A percentile compares a stretch with the other conserved stretches of the same genome.
Conservation (phyloP, 2,888 invertebrate species). For the Catotricha subobsoleta region DNA sequence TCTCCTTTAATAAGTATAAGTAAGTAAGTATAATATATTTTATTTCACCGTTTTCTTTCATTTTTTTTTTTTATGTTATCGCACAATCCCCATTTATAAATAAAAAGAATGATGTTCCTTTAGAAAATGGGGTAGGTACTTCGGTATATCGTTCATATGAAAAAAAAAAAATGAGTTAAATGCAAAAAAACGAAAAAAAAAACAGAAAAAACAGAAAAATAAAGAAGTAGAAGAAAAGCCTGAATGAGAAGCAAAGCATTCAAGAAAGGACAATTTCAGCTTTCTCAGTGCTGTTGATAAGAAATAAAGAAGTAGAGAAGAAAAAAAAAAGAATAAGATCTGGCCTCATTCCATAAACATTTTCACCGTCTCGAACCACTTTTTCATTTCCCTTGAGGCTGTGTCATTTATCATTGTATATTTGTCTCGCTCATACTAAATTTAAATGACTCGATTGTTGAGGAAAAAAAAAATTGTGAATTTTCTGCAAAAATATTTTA, state of each 20-base stretch:
- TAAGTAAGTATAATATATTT: too few relatives aligned
- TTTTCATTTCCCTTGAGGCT: conserved; percentile 6
- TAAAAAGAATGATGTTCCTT: not conserved
- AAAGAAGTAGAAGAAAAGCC: not conserved
- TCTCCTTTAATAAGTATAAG: not conserved
- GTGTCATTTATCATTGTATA: conserved; percentile 9
- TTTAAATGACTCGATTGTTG: conserved; percentile 6
- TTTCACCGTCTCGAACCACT: conserved; percentile 2
- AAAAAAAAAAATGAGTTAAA: conserved; percentile 5
- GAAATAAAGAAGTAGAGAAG: conserved; percentile 2
- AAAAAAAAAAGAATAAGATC: conserved; percentile 1
- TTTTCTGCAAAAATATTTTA: conserved; percentile 4
- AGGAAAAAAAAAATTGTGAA: conserved; percentile 3
- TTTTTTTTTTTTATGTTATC: not conserved
- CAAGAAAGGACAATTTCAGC: conserved; percentile 4
- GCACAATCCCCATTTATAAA: not conserved
- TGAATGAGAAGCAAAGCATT: not conserved
- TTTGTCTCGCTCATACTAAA: conserved; percentile 4
- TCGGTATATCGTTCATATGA: too few relatives aligned
- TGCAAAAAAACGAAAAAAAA: not conserved
- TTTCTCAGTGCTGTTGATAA: conserved; percentile 6
- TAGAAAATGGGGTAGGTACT: not conserved
- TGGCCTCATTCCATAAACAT: conserved; percentile 1
- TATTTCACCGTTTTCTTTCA: too few relatives aligned
- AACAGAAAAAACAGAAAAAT: not conserved